Evolutionary conservation across 2,797 vertebrate genomes (phyloP).

Genomic region (Myioborus miniatus): DNA sequence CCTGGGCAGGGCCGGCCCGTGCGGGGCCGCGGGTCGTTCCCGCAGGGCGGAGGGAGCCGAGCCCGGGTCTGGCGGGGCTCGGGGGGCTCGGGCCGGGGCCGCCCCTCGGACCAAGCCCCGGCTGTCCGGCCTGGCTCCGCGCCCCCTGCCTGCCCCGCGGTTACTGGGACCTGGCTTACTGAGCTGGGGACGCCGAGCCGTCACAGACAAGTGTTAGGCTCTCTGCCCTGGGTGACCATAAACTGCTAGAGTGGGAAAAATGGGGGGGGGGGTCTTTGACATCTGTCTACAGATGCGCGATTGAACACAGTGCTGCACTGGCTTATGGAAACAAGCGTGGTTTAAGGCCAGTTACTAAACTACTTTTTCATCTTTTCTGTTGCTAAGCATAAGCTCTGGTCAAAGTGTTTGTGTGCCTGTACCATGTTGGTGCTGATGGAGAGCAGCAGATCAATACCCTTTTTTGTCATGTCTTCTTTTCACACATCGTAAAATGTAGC

Average conservation of each 20-base stretch:
- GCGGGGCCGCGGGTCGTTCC: background rate
- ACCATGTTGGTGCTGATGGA: rapidly evolving
- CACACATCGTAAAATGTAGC: background rate
- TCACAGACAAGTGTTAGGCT: background rate
- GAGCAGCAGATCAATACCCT: background rate
- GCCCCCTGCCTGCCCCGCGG: background rate
- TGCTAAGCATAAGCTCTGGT: background rate
- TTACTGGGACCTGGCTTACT: rapidly evolving
- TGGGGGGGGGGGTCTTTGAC: background rate
- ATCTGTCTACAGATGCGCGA: rapidly evolving
- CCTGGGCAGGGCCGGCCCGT: background rate
- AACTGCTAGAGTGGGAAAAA: background rate
- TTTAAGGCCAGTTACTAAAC: background rate
- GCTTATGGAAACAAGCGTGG: rapidly evolving
- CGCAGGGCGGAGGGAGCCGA: background rate
- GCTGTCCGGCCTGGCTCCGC: background rate
- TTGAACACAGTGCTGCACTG: rapidly evolving
- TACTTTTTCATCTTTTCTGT: background rate
- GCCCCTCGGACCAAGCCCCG: background rate
- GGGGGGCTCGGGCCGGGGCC: background rate
- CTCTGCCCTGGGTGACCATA: background rate
- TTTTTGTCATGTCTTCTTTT: background rate
- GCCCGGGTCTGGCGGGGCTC: background rate
- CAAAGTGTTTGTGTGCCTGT: background rate
- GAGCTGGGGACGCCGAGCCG: no score